Evolutionary conservation across 2,113 vertebrate genomes (phyloP).

Genomic region (Pogona vitticeps): DNA sequence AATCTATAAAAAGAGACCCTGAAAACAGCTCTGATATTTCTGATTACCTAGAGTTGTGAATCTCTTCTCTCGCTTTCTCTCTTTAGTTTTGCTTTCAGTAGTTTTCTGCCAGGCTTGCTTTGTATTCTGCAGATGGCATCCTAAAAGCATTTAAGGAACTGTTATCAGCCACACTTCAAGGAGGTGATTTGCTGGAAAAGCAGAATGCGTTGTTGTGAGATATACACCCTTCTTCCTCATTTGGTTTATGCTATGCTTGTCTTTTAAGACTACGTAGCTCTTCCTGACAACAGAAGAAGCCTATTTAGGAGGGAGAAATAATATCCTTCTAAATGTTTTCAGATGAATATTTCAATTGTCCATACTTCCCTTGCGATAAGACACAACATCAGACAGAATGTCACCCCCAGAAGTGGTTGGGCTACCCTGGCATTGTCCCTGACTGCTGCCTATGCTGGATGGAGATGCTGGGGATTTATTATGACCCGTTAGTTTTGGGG

Average conservation of each 20-base stretch:
- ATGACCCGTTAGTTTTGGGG: too few relatives aligned
- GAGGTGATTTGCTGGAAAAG: conserved; percentile 19
- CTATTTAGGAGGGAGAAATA: neutral
- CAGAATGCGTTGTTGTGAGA: neutral
- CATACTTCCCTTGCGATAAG: too few relatives aligned
- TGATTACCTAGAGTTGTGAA: conserved; percentile 21
- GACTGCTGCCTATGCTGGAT: neutral
- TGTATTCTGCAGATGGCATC: conserved; percentile 28
- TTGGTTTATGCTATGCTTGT: neutral
- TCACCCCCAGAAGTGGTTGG: neutral
- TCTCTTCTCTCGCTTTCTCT: neutral
- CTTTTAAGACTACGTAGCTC: conserved; percentile 19
- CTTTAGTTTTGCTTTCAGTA: neutral
- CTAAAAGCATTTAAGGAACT: neutral
- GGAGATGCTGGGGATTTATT: too few relatives aligned
- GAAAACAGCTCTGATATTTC: conserved; percentile 10
- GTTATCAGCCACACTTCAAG: neutral
- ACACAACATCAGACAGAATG: too few relatives aligned
- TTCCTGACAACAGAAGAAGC: conserved; percentile 43
- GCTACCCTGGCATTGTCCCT: neutral
- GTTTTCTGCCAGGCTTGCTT: conserved; percentile 11
- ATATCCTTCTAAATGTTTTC: neutral
- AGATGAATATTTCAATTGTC: too few relatives aligned
- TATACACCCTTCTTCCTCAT: neutral
- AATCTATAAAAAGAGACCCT: conserved; percentile 33